Evolutionary conservation across 2,797 vertebrate genomes (phyloP), one percentile per base, ranked within the genome.

Genomic region (Neosalanx taihuensis): DNA sequence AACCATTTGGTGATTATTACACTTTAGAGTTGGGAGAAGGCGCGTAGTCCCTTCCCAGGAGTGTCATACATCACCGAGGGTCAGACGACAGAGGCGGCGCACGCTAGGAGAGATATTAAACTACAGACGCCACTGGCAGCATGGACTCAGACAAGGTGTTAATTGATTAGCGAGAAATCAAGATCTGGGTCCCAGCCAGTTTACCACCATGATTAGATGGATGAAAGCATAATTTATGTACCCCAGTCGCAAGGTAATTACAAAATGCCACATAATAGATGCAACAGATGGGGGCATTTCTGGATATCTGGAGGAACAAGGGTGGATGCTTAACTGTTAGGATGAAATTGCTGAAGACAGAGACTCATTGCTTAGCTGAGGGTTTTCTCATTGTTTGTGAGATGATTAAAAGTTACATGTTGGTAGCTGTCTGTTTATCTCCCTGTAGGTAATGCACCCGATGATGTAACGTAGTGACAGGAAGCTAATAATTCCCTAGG

Each of bases 141-240:
- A 26, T 49, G 20, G 83, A 82, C 79, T 79, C 72, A 84, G 90
- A 91, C 90, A 91, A 92, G 89, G 91, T 91, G 91, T 85, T 92
- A 92, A 92, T 90, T 93, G 90, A 93, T 92, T 89, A 87, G 83
- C 74, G 84, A 82, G 76, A 84, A 88, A 89, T 79, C 74, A 74
- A 82, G 87, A 67, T 71, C 81, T 88, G 86, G 86, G 86, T 81
- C 84, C 66, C 77, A 64, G 82, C 85, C 87, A 87, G 85, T 85
- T 79, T 89, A 90, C 85, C 80, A 72, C 82, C 83, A 64, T 85
- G 85, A 91, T 91, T 90, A 90, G 84, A 89, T 64, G 60, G 85
- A 88, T 87, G 85, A 86, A 87, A 89, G 82, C 81, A 85, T 89
- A 83, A 86, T 91, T 92, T 91, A 91, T 88, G 90, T 87, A 82